These are phyloP conservation scores for Scolanthus callimorphus DNA, from an alignment of 92 coral and sea anemone species.

Conservation along the genomic window DNA sequence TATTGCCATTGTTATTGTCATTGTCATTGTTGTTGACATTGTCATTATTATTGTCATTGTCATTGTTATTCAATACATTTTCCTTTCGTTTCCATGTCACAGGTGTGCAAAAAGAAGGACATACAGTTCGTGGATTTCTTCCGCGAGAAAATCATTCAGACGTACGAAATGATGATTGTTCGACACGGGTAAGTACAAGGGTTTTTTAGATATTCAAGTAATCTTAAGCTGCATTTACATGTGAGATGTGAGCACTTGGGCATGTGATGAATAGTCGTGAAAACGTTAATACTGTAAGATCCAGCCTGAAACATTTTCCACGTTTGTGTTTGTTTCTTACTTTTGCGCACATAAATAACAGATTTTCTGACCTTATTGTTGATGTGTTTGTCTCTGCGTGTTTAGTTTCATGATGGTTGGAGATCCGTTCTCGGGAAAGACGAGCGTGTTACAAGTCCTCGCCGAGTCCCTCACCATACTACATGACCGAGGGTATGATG, in stretches of 20 bases:
- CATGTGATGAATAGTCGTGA: too few species aligned
- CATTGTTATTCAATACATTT: too few species aligned
- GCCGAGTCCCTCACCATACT: constrained; percentile 82
- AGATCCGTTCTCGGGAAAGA: constrained; percentile 98
- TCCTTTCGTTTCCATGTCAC: too few species aligned
- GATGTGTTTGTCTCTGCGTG: background rate
- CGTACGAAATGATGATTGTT: constrained; percentile 98
- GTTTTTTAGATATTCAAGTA: background rate
- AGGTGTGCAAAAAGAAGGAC: constrained; percentile 88
- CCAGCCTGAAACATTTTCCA: too few species aligned
- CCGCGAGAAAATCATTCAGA: constrained; percentile 94
- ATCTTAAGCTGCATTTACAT: background rate
- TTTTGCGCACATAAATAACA: too few species aligned
- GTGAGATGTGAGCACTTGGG: too few species aligned
- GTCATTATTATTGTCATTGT: too few species aligned
- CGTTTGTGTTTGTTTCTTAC: too few species aligned
- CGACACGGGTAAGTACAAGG: constrained; percentile 87
- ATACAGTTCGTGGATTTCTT: constrained; percentile 94
- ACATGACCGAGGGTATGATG: constrained; percentile 81
- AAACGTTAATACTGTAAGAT: too few species aligned
- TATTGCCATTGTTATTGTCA: background rate
- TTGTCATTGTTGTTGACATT: background rate
- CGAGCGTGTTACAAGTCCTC: constrained; percentile 83
- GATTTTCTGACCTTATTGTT: background rate
- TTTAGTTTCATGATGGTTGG: constrained; percentile 99